Conservation (phyloP, 1,140 invertebrate species). For the Mylabris phalerata region DNA sequence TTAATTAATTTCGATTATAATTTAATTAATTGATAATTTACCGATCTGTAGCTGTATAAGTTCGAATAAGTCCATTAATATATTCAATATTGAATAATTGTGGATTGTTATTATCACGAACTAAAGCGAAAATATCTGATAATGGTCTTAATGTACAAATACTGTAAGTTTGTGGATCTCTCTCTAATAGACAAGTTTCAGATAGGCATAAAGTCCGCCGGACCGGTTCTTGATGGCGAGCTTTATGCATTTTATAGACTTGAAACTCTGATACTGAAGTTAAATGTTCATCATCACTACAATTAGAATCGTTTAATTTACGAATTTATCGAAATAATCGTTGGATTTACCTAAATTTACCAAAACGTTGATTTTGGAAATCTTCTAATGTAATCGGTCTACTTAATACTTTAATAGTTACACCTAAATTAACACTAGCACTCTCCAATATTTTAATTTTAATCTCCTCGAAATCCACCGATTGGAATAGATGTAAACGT, state of each 20-base stretch:
- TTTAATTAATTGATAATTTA: slow-evolving; percentile 34
- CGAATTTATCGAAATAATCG: background rate
- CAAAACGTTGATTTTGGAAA: slow-evolving; percentile 79
- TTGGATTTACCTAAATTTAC: slow-evolving; percentile 72
- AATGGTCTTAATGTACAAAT: slow-evolving; percentile 84
- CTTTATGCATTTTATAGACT: slow-evolving; percentile 78
- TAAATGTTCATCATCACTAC: slow-evolving; percentile 38
- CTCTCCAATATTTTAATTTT: slow-evolving; percentile 78
- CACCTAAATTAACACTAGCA: slow-evolving; percentile 71
- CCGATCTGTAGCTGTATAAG: slow-evolving; percentile 79
- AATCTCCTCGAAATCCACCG: slow-evolving; percentile 75
- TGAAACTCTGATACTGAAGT: slow-evolving; percentile 89
- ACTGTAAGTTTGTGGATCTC: slow-evolving; percentile 93
- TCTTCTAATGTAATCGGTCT: slow-evolving; percentile 78
- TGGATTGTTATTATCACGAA: slow-evolving; percentile 83
- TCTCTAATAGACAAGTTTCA: slow-evolving; percentile 90
- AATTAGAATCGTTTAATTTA: slow-evolving; percentile 18
- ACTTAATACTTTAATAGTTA: slow-evolving; percentile 75
- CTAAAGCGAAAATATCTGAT: slow-evolving; percentile 83
- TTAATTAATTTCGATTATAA: background rate
- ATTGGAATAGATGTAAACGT: slow-evolving; percentile 82
- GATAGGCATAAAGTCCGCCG: slow-evolving; percentile 89
- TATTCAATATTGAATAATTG: slow-evolving; percentile 94
- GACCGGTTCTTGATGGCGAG: slow-evolving; percentile 70
- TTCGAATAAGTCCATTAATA: slow-evolving; percentile 80